phyloP scores from a whole-genome alignment of 2,113 vertebrate species.

The Xiphophorus hellerii region DNA sequence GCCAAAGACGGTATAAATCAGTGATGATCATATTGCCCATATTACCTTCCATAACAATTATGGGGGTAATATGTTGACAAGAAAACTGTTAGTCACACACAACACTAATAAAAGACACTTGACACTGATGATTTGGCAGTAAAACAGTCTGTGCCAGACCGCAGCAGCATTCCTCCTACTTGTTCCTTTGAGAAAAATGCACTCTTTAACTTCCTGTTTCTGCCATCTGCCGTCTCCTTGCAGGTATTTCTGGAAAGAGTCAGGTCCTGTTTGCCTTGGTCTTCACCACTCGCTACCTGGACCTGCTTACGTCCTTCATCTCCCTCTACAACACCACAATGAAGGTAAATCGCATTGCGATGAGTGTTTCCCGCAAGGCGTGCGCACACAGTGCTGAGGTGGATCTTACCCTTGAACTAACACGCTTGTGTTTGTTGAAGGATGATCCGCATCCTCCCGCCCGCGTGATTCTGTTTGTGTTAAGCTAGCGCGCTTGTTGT shows the following conservation, averaged over 20 bases:
- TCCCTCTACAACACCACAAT: slow-evolving; percentile 98
- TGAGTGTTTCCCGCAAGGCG: neutral
- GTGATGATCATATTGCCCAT: too few relatives aligned
- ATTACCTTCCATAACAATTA: too few relatives aligned
- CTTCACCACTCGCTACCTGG: slow-evolving; percentile 98
- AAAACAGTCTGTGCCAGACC: neutral
- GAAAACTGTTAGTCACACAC: too few relatives aligned
- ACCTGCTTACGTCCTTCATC: slow-evolving; percentile 97
- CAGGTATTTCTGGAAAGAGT: slow-evolving; percentile 99
- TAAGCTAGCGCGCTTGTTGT: neutral
- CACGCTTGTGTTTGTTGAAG: slow-evolving; percentile 54
- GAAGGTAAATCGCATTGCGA: slow-evolving; percentile 84
- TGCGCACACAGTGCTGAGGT: neutral
- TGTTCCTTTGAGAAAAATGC: neutral
- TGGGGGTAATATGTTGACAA: too few relatives aligned
- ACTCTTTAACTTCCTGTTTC: neutral
- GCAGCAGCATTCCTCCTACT: too few relatives aligned
- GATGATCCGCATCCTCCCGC: neutral
- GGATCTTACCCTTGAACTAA: neutral
- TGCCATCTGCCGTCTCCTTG: slow-evolving; percentile 41
- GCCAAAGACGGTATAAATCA: too few relatives aligned
- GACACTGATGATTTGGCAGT: neutral
- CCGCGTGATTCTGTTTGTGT: neutral
- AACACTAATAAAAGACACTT: neutral
- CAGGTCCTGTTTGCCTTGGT: slow-evolving; percentile 97